Conservation (phyloP, 2,888 invertebrate species). For the Drosophila mimetica region DNA sequence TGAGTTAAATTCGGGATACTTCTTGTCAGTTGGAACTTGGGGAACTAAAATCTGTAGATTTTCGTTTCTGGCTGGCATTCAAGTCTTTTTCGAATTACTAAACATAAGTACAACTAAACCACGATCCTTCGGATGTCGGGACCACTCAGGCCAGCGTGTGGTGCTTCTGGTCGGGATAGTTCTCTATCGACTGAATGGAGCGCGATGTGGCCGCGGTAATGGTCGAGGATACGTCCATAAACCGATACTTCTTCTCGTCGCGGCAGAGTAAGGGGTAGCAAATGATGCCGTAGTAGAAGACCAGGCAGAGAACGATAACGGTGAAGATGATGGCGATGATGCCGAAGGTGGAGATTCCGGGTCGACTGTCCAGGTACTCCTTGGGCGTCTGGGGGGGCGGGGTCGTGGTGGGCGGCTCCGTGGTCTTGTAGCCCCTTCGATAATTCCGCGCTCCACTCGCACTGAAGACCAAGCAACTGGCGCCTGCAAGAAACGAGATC, state of each 20-base stretch:
- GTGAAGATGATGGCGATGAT: constrained; percentile 85
- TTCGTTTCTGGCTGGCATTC: constrained; percentile 27
- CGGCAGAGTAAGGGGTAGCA: constrained; percentile 88
- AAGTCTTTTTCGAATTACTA: constrained; percentile 42
- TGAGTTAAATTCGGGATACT: background rate
- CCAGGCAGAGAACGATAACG: constrained; percentile 81
- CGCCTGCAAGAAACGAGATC: constrained; percentile 48
- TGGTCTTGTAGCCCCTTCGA: constrained; percentile 50
- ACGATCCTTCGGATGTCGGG: background rate
- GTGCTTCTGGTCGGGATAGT: constrained; percentile 82
- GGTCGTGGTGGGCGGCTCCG: constrained; percentile 56
- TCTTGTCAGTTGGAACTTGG: constrained; percentile 1
- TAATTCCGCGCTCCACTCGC: constrained; percentile 50
- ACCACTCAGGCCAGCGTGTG: constrained; percentile 62
- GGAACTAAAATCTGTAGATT: constrained; percentile 8
- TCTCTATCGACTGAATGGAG: constrained; percentile 84
- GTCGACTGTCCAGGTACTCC: constrained; percentile 80
- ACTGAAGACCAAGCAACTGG: constrained; percentile 55
- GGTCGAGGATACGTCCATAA: constrained; percentile 84
- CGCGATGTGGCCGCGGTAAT: constrained; percentile 84
- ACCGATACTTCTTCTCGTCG: constrained; percentile 83
- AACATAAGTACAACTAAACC: constrained; percentile 20
- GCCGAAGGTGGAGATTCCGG: constrained; percentile 87
- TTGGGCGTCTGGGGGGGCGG: constrained; percentile 78
- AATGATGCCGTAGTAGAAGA: constrained; percentile 87